phyloP scores from a whole-genome alignment of 2,888 invertebrate species.

The Smittia sp. region DNA sequence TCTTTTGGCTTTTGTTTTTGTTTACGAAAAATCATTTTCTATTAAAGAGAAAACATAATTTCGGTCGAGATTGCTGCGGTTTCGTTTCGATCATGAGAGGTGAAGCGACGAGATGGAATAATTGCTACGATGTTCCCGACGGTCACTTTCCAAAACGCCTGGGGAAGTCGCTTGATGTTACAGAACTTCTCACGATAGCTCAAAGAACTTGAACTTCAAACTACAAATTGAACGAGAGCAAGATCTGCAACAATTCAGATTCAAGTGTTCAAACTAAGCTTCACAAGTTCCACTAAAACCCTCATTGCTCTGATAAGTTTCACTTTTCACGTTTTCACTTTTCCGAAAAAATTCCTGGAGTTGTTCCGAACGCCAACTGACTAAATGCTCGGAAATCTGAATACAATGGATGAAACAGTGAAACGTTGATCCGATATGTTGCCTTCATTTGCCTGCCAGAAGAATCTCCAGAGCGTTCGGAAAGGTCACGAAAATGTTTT shows the following conservation, averaged over 20 bases:
- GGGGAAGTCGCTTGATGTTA: no score
- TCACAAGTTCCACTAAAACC: no score
- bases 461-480: not conserved
- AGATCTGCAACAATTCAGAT: no score
- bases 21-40: not conserved
- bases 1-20: not conserved
- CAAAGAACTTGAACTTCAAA: no score
- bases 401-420: not conserved
- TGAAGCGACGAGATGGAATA: not conserved
- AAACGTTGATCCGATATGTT: not conserved
- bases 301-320: no score
- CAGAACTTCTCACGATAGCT: no score
- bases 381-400: no score
- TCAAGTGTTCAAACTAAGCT: no score
- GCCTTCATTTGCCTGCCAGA: not conserved
- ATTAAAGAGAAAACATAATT: constrained; percentile 9
- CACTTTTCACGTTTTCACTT: no score
- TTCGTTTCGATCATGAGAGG: not conserved
- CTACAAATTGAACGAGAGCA: no score
- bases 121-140: constrained; percentile 22
- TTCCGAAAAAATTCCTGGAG: no score
- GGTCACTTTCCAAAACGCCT: not conserved
- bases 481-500: constrained; percentile 22
- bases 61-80: not conserved
- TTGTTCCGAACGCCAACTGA: no score